Conservation (phyloP, 2,797 vertebrate species). For the Silurus lanzhouensis region DNA sequence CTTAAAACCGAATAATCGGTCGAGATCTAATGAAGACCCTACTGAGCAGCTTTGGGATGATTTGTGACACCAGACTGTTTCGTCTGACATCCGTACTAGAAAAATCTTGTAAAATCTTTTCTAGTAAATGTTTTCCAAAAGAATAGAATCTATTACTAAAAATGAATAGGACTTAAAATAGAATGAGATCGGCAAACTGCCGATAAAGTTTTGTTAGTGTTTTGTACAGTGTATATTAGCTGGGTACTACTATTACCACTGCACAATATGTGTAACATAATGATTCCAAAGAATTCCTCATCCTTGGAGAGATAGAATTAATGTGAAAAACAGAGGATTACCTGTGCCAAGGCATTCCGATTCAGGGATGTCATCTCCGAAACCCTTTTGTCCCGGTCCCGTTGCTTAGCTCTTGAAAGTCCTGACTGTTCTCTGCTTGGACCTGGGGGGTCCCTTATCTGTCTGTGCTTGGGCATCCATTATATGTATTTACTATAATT, state of each 20-base stretch:
- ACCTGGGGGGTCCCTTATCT: slow-evolving; percentile 62
- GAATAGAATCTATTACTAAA: too few species aligned
- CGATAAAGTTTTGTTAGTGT: neutral
- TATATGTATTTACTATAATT: neutral
- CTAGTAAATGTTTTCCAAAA: too few species aligned
- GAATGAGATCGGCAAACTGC: neutral
- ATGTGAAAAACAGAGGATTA: slow-evolving; percentile 18
- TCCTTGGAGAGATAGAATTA: too few species aligned
- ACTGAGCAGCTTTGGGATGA: neutral
- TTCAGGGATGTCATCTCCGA: slow-evolving; percentile 81
- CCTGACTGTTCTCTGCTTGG: slow-evolving; percentile 61
- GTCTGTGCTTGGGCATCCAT: slow-evolving; percentile 48
- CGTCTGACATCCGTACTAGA: neutral
- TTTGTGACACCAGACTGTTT: neutral
- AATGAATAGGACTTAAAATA: neutral
- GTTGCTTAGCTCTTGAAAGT: slow-evolving; percentile 69
- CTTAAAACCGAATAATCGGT: too few species aligned
- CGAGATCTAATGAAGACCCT: too few species aligned
- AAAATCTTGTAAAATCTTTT: neutral
- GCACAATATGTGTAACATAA: neutral
- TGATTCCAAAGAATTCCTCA: neutral
- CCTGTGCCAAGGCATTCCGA: slow-evolving; percentile 71
- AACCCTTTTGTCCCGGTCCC: slow-evolving; percentile 69
- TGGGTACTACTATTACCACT: neutral
- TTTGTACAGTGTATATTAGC: neutral